Evolutionary conservation across 2,113 vertebrate species (phyloP).

Genomic region (Scalopus aquaticus): DNA sequence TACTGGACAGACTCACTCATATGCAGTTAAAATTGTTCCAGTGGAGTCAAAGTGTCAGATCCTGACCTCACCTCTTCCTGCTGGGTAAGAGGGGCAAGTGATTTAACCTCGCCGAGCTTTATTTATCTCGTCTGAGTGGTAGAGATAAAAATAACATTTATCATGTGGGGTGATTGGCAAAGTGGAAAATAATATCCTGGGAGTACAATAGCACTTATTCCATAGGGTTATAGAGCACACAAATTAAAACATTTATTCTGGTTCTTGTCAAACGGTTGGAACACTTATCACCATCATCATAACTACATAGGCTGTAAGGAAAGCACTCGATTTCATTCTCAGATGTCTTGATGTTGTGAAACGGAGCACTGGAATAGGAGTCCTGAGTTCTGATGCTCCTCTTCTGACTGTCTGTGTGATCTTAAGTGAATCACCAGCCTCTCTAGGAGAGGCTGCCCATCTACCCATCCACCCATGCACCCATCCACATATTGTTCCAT

Average conservation of each 20-base stretch:
- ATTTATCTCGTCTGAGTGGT: neutral
- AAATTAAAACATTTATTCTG: neutral
- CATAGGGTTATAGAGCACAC: neutral
- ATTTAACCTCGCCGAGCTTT: neutral
- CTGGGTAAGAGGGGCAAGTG: neutral
- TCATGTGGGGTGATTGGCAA: neutral
- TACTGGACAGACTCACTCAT: neutral
- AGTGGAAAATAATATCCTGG: neutral
- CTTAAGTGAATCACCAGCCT: neutral
- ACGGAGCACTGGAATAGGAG: neutral
- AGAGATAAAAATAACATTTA: constrained; percentile 7
- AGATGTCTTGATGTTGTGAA: neutral
- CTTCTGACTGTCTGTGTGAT: neutral
- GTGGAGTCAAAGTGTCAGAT: neutral
- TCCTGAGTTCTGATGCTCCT: neutral
- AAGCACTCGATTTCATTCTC: neutral
- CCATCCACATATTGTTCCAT: neutral
- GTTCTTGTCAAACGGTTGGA: neutral
- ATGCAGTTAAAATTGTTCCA: neutral
- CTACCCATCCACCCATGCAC: neutral
- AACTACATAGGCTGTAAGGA: neutral
- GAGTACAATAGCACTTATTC: neutral
- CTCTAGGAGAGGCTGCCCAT: neutral
- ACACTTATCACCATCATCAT: neutral
- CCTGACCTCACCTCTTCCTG: neutral